Conservation (phyloP, 2,113 vertebrate species). For the Sciurus niger region DNA sequence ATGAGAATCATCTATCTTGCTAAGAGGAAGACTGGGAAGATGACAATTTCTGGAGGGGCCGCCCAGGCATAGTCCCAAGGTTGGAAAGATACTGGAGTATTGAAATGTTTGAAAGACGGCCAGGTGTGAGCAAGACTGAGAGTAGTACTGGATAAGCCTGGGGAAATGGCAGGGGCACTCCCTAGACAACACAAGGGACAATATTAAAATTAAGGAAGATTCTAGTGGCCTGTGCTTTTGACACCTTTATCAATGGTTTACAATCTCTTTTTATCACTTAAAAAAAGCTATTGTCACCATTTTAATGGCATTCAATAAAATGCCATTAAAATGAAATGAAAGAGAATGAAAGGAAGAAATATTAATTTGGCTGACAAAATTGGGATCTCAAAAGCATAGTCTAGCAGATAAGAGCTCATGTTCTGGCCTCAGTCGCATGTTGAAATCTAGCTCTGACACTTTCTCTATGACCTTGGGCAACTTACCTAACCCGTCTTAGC, state of each 20-base stretch:
- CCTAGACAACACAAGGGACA: background rate
- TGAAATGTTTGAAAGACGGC: background rate
- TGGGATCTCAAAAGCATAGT: background rate
- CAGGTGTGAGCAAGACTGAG: background rate
- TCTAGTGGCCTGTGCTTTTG: background rate
- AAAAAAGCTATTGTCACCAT: background rate
- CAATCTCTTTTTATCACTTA: constrained; percentile 31
- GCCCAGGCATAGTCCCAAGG: background rate
- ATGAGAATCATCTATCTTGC: background rate
- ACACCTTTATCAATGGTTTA: background rate
- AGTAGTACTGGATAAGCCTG: background rate
- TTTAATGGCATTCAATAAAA: background rate
- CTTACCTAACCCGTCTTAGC: background rate
- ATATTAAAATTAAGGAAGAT: background rate
- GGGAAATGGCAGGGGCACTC: background rate
- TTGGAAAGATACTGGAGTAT: background rate
- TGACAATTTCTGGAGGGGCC: background rate
- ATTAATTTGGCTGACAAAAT: constrained; percentile 13
- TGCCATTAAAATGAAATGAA: no score
- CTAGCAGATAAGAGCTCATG: background rate
- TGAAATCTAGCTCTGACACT: background rate
- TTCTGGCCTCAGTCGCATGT: background rate
- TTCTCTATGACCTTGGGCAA: background rate
- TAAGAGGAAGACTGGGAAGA: background rate
- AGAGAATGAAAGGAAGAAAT: constrained; percentile 25